Base-by-base conservation (phyloP, 2,113 vertebrate species). In the Carassius auratus region DNA sequence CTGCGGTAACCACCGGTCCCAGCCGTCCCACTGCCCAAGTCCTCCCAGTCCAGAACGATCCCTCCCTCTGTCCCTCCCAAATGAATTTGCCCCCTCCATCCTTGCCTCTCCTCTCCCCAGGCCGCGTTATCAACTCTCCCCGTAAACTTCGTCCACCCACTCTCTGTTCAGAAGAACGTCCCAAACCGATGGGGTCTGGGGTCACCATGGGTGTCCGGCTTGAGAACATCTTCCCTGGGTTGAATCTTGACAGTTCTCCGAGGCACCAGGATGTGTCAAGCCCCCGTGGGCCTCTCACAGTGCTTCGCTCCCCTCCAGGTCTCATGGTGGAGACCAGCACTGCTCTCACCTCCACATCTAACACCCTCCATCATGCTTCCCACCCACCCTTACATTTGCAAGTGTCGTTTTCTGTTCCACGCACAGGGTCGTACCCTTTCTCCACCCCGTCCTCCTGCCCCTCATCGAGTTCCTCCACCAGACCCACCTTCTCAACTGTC, bases 21-120 rank as follows among this genome's bases (percentile, higher is more conserved):
- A 92, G 94, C 87, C 95, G 98, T 0, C 98, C 98, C 89, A 99
- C 97, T 0, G 98, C 98, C 17, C 98, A 99, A 94, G 98, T 99
- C 12, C 93, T 99, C 5, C 98, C 98, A 0, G 98, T 99, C 90
- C 97, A 99, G 86, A 98, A 97, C 0, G 97, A 99, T 0, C 90
- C 93, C 0, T 75, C 92, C 87, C 90, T 95, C 85, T 88, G 81
- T 0, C 87, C 87, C 0, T 87, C 92, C 50, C 38, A 94, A 7
- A 86, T 94, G 88, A 91, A 94, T 15, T 81, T 94, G 23, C 92
- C 94, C 75, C 94, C 95, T 89, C 92, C 86, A 83, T 88, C 89
- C 76, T 87, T 95, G 89, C 80, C 96, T 1, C 59, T 95, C 93
- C 0, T 89, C 92, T 0, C 95, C 93, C 33, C 91, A 92, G 4